These are phyloP conservation scores for Catocala sponsa DNA, from an alignment of 2,888 invertebrate species.

Conservation along the genomic window DNA sequence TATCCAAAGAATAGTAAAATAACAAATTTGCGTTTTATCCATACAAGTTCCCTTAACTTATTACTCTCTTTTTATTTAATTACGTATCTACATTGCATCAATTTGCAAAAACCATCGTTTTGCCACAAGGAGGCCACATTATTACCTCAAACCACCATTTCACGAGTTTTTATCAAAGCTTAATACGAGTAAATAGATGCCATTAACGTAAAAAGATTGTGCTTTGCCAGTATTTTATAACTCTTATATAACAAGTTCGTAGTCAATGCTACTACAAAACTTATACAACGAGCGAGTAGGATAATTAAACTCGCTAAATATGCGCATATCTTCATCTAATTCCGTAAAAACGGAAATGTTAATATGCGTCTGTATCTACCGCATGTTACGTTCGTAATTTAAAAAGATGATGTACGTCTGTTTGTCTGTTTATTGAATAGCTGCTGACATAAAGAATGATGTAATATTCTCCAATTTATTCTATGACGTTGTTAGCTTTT, in stretches of 20 bases:
- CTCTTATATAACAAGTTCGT: slow-evolving; percentile 26
- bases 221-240: slow-evolving; percentile 15
- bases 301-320: slow-evolving; percentile 34
- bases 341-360: slow-evolving; percentile 38
- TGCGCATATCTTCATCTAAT: slow-evolving; percentile 37
- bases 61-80: too few relatives aligned
- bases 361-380: slow-evolving; percentile 19
- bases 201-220: slow-evolving; percentile 4
- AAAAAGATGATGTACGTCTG: slow-evolving; percentile 6
- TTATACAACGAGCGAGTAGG: slow-evolving; percentile 32
- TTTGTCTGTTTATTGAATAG: slow-evolving; percentile 10
- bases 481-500: neutral
- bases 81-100: too few relatives aligned
- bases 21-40: too few relatives aligned
- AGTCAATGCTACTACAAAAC: slow-evolving; percentile 15
- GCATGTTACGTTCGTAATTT: slow-evolving; percentile 29
- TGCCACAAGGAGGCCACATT: too few relatives aligned
- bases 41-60: too few relatives aligned
- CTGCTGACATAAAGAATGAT: neutral
- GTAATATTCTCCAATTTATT: neutral
- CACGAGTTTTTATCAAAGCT: slow-evolving; percentile 4
- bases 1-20: too few relatives aligned
- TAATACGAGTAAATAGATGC: neutral
- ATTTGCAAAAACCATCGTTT: too few relatives aligned
- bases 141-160: neutral